Base-by-base conservation (phyloP, 2,113 vertebrate genomes). In the Mormoops blainvillei region DNA sequence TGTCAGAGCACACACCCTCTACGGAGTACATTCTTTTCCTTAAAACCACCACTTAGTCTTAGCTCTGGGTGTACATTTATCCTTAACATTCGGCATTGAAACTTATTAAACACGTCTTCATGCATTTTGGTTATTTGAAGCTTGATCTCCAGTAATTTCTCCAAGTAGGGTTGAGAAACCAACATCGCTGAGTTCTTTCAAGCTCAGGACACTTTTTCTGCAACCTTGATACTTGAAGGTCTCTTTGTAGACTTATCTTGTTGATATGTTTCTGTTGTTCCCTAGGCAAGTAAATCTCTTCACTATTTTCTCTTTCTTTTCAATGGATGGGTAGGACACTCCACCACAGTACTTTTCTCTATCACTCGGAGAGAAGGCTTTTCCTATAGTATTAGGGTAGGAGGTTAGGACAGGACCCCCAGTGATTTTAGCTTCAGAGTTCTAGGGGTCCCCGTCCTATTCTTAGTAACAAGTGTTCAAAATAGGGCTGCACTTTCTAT, bases 1-100 rank as follows among this genome's bases (percentile, higher is more conserved):
- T 2, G 9, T 15, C 33, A 11, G 58, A 61, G 43, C 28, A 2
- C 4, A 41, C 9, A 9, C 38, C 41, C 58, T 41, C 28, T 18
- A 5, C 6, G 0, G 11, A 31, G 54, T 18, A 33, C 1, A 7
- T 0, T 2, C n/a, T 78, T 61, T 36, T 41, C n/a, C 63, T 20
- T 9, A 41, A 36, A 50, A 22, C 4, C 8, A 13, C 31, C 22
- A 18, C 24, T 4, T 9, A 4, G 43, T 22, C 82, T 73, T 24
- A 80, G 8, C n/a, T 80, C n/a, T 61, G n/a, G 14, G 20, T 2
- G 41, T 90, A 4, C 8, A 2, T 31, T 36, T 16, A 8, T 19
- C 45, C 9, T 22, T 22, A 13, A 6, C 36, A 2, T 38, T n/a
- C 73, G 16, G 16, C n/a, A 50, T 12, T 11, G 45, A 65, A 28